phyloP scores from a whole-genome alignment of 2,888 invertebrate genomes.

The Drosophila limbata region DNA sequence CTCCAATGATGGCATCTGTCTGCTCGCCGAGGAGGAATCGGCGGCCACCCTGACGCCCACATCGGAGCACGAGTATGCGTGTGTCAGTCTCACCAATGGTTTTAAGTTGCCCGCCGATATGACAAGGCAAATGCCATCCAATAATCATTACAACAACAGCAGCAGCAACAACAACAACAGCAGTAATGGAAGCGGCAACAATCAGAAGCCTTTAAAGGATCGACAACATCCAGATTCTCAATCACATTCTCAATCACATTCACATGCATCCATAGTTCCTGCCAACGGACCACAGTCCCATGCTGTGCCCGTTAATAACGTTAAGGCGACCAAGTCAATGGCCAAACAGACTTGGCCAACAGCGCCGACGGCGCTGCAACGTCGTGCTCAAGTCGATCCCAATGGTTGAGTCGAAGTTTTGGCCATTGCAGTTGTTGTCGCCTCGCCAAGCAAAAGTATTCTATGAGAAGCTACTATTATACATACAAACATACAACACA shows the following conservation, averaged over 20 bases:
- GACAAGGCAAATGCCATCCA: conserved; percentile 27
- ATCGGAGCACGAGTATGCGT: conserved; percentile 75
- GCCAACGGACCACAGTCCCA: conserved; percentile 71
- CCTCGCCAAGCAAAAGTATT: conserved; percentile 68
- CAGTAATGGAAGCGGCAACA: conserved; percentile 9
- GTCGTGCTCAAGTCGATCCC: conserved; percentile 84
- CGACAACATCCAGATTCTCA: conserved; percentile 44
- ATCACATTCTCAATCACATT: conserved; percentile 36
- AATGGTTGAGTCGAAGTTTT: conserved; percentile 79
- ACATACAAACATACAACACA: conserved; percentile 25
- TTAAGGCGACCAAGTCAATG: conserved; percentile 50
- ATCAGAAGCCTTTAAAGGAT: conserved; percentile 55
- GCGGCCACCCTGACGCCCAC: conserved; percentile 82
- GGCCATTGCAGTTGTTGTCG: conserved; percentile 31
- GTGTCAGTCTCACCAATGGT: conserved; percentile 74
- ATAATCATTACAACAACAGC: conserved; percentile 38
- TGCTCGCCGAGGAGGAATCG: conserved; percentile 82
- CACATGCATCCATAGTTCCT: conserved; percentile 81
- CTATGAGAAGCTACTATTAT: conserved; percentile 64
- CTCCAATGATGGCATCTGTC: conserved; percentile 82
- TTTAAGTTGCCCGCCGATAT: conserved; percentile 69
- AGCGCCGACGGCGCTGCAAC: conserved; percentile 69
- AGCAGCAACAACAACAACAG: conserved; percentile 39
- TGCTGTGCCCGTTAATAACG: conserved; percentile 58
- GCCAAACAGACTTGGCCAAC: conserved; percentile 67